Base-by-base conservation (phyloP, 2,888 invertebrate species). In the Clanis bilineata region DNA sequence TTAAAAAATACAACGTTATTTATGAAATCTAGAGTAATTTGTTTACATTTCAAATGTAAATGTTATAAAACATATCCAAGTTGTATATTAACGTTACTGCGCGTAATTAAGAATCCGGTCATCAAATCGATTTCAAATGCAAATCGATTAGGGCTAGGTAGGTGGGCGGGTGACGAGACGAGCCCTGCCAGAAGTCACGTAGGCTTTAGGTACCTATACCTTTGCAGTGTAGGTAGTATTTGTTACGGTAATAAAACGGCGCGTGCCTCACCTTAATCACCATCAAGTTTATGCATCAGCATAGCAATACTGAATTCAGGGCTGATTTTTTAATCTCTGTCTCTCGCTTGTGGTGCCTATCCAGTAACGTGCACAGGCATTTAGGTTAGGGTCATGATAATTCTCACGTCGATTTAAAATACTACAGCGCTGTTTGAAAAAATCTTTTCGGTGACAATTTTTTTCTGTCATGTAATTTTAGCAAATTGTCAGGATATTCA, bases 171-270 rank as follows among this genome's bases (percentile, higher is more conserved):
- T 63, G 47, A 2, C 36, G 36, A n/a, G n/a, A 32, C 66, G 77
- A 70, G 75, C 71, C 76, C 80, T 88, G 87, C 66, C 64, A 60
- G 47, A 44, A 76, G 88, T 90, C 90, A 91, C 90, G 90, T 90
- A 89, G 83, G 75, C 86, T 69, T 69, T 69, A 61, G 64, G 38
- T 65, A 56, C 25, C 25, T 25, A 25, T 25, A 25, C 25, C 25
- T 25, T 4, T 6, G 3, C 6, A 25, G 3, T 25, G 12, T 56
- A 51, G 63, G 60, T 61, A 56, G 60, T 7, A 36, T 32, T 28
- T 32, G 28, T 45, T 51, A 18, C 18, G 54, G 60, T 59, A 56
- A 64, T 64, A 64, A 22, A 60, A 39, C 60, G 81, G 77, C 90
- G 77, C 89, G 88, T 86, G 90, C 85, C 79, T 62, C 61, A 56